Base-by-base conservation (phyloP, 2,113 vertebrate species). In the Apteryx owenii region DNA sequence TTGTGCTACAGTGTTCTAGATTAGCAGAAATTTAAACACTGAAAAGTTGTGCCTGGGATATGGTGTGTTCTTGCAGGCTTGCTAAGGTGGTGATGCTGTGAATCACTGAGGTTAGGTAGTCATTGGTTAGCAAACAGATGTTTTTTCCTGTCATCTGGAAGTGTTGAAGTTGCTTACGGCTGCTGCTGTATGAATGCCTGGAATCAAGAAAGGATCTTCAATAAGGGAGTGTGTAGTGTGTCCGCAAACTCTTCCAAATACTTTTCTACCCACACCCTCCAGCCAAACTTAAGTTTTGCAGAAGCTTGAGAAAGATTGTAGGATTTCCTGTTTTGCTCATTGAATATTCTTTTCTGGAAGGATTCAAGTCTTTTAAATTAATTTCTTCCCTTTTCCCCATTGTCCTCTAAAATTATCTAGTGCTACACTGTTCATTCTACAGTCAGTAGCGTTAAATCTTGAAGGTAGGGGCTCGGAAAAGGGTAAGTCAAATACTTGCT, bases 101-200 rank as follows among this genome's bases (percentile, higher is more conserved):
- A 92, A 48, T 78, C 89, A 53, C 42, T 77, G 88, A 90, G 72
- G 19, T 26, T 90, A 48, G 54, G 31, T 62, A 73, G 71, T 88
- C 36, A 46, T 82, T 91, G 87, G 44, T 70, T 60, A 70, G 53
- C 75, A 91, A 76, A 69, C 58, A 85, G 77, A 89, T 91, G 44
- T 70, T 92, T 93, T 93, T 79, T 53, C 46, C 42, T 93, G 40
- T 89, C 81, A 62, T 93, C 88, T 96, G 88, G 88, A 88, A 96
- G 64, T 26, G 11, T 42, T 78, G 48, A 96, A 70, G 36, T 85
- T 93, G 56, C 31, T 96, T 80, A 69, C 66, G 53, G 38, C 50
- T 94, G 96, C 96, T 96, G 81, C 93, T 0, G 66, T 90, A 83
- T 82, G 46, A 77, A 28, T 53, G 80, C 66, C 72, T 88, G 90